Base-by-base conservation (phyloP, 2,113 vertebrate genomes). In the Pollimyrus isidori region DNA sequence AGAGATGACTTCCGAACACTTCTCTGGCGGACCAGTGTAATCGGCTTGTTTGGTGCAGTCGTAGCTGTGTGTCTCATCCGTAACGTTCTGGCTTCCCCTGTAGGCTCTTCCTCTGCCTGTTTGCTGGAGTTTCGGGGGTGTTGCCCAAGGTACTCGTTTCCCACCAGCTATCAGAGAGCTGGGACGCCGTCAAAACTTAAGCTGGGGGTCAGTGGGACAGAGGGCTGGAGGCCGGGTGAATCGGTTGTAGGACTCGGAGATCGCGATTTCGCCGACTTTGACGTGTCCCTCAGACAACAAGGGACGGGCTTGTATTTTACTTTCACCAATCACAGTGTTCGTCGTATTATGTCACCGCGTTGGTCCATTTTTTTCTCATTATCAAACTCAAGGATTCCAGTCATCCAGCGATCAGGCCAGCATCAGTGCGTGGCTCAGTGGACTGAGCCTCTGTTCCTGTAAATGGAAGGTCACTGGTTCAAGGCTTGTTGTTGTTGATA, bases 101-200 rank as follows among this genome's bases (percentile, higher is more conserved):
- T 92, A 99, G 98, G 94, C 99, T 99, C 93, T 99, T 99, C 93
- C 95, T 99, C 62, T 99, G 98, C 93, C 95, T 99, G 88, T 98
- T 99, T 94, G 97, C 96, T 53, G 98, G 98, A 13, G 89, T 95
- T 21, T 94, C 95, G 0, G 96, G 95, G 87, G 93, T 89, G 0
- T 93, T 99, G 89, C 98, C 98, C 5, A 97, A 97, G 96, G 98
- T 99, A 93, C 5, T 69, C 26, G n/a, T 56, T 11, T 88, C 26
- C 4, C 15, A 7, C 42, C 13, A 48, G 30, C 84, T 3, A 15
- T 53, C 50, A 62, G 7, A 42, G 23, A 52, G n/a, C 73, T 65
- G n/a, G 9, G 19, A 53, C 39, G n/a, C 17, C 4, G 42, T 46
- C 52, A 42, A 45, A 46, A 62, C 13, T 10, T 17, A 17, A 85